These are phyloP conservation scores for Carassius auratus DNA, from an alignment of 2,113 vertebrate species.

Conservation along the genomic window DNA sequence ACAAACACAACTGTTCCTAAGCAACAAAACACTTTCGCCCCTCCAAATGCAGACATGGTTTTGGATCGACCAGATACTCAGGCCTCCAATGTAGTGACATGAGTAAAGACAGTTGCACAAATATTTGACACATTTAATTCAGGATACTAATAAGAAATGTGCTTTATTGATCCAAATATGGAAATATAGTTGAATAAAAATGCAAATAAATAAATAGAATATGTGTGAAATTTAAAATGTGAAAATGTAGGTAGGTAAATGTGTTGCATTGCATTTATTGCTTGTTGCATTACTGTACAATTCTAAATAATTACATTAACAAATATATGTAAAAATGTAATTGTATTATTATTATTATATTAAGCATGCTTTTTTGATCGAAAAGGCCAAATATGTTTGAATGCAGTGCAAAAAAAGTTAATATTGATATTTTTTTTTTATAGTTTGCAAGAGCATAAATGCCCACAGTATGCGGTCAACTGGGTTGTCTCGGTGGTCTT, in stretches of 20 bases:
- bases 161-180: background rate
- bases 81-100: background rate
- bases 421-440: background rate
- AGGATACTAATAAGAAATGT: too few relatives aligned
- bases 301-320: background rate
- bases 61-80: conserved; percentile 38
- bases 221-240: too few relatives aligned
- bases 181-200: background rate
- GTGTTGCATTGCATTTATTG: background rate
- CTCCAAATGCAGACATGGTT: conserved; percentile 54
- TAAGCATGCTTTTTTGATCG: background rate
- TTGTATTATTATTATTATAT: background rate
- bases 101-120: background rate
- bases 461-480: background rate
- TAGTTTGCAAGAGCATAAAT: background rate
- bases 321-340: background rate
- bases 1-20: conserved; percentile 75
- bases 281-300: background rate
- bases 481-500: background rate
- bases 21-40: conserved; percentile 76
- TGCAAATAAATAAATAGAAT: too few relatives aligned
- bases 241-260: background rate
- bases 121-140: background rate
- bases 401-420: background rate
- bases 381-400: background rate